Evolutionary conservation across 2,888 invertebrate genomes (phyloP).

Genomic region (Andrena minutula): DNA sequence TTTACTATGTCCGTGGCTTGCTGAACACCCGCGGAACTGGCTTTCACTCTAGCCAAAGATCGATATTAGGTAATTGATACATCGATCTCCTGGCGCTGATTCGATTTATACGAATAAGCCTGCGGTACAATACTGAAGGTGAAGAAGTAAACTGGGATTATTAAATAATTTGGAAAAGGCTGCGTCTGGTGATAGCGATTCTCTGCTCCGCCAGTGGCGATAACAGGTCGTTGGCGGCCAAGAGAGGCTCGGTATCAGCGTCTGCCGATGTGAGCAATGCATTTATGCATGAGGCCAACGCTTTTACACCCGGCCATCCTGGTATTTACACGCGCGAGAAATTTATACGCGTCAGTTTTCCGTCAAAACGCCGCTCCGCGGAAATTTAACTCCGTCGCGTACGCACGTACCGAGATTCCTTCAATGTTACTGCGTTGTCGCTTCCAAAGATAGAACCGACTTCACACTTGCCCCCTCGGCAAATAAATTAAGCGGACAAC

Average conservation of each 20-base stretch:
- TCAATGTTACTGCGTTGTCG: neutral
- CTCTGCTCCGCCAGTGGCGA: neutral
- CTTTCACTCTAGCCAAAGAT: no score
- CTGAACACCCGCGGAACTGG: no score
- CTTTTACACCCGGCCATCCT: slow-evolving; percentile 50
- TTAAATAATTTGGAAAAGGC: slow-evolving; percentile 9
- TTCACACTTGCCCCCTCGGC: neutral
- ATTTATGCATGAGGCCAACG: slow-evolving; percentile 69
- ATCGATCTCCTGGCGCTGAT: neutral
- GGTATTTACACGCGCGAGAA: slow-evolving; percentile 39
- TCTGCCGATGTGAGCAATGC: slow-evolving; percentile 72
- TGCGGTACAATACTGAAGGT: neutral
- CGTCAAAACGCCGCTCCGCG: slow-evolving; percentile 11
- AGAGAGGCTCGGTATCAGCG: slow-evolving; percentile 54
- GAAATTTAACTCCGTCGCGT: neutral
- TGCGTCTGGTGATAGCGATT: slow-evolving; percentile 29
- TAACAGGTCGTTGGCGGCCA: slow-evolving; percentile 15
- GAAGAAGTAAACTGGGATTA: neutral
- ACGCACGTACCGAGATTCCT: neutral
- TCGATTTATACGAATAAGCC: no score
- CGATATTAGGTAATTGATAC: neutral
- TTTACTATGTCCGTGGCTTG: no score
- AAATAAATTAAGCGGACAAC: no score
- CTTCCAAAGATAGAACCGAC: neutral
- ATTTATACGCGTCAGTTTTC: slow-evolving; percentile 33